These are phyloP conservation scores for Columba guinea DNA, from an alignment of 2,797 vertebrate species.

Conservation along the genomic window DNA sequence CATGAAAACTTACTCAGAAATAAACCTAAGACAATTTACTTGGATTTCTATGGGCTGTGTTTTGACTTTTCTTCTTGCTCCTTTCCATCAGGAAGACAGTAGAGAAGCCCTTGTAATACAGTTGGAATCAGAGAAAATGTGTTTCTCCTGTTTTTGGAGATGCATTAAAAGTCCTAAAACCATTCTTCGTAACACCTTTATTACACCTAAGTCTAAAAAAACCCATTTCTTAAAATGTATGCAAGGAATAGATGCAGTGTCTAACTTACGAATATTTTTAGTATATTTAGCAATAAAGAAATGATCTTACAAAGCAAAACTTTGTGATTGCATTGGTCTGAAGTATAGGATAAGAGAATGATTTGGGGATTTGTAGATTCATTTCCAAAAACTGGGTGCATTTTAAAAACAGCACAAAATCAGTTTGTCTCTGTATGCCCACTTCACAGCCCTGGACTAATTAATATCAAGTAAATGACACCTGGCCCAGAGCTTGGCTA, in stretches of 20 bases:
- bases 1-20: background rate
- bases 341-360: background rate
- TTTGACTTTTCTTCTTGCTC: background rate
- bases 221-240: background rate
- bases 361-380: background rate
- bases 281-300: background rate
- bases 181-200: background rate
- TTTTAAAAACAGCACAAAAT: background rate
- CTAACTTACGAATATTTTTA: background rate
- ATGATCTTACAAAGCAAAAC: background rate
- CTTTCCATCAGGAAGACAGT: background rate
- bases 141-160: background rate
- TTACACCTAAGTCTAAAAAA: background rate
- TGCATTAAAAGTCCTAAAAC: background rate
- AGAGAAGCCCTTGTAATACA: background rate
- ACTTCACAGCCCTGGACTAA: conserved; percentile 4
- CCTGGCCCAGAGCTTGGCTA: conserved; percentile 18
- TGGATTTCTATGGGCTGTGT: background rate
- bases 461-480: conserved; percentile 49
- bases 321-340: background rate
- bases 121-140: background rate
- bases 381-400: background rate
- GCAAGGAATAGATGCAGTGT: background rate
- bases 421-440: background rate
- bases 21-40: background rate